Percentiles rank a stretch among this genome's conserved stretches.
Evolutionary conservation across 2,113 vertebrate species (phyloP).

Genomic region (Pelmatolapia mariae): DNA sequence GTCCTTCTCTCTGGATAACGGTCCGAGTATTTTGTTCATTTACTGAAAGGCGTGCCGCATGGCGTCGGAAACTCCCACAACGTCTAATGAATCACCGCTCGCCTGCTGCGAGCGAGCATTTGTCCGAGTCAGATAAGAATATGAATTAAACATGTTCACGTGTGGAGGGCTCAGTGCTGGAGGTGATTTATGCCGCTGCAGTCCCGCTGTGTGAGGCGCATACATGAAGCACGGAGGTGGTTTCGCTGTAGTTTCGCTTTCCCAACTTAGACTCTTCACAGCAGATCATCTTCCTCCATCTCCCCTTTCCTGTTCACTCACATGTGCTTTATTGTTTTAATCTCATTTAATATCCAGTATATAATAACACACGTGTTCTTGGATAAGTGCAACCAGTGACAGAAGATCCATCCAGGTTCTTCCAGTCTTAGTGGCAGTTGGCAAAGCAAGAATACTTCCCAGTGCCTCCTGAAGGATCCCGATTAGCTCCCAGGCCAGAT

Average conservation of each 20-base stretch:
- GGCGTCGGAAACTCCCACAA: background rate
- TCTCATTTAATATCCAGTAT: background rate
- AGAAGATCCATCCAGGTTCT: background rate
- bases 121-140: background rate
- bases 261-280: background rate
- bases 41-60: background rate
- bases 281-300: background rate
- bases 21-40: background rate
- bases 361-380: background rate
- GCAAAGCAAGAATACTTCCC: background rate
- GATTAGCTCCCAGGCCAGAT: rapidly evolving
- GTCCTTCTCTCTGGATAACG: background rate
- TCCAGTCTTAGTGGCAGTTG: background rate
- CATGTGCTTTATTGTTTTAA: background rate
- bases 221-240: background rate
- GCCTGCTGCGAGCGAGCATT: background rate
- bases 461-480: background rate
- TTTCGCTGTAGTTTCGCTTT: background rate
- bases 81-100: background rate
- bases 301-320: background rate
- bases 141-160: background rate
- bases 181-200: background rate
- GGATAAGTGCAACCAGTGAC: rapidly evolving
- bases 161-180: background rate
- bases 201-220: background rate